phyloP scores from a whole-genome alignment of 2,888 invertebrate species.

The Chrysotoxum bicinctum region DNA sequence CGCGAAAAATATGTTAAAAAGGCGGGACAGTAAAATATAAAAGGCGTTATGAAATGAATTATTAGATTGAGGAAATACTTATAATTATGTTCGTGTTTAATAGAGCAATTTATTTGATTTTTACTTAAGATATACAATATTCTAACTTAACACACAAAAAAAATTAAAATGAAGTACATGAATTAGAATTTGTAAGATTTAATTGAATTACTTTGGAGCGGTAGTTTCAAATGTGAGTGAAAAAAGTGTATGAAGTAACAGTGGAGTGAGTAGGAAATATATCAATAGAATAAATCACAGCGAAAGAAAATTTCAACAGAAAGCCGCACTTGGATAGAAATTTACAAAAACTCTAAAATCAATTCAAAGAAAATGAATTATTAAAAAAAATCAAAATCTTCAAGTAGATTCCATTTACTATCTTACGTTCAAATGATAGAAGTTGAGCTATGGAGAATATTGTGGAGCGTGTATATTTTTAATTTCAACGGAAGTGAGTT shows the following conservation, averaged over 20 bases:
- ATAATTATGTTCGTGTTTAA: constrained; percentile 54
- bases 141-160: background rate
- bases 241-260: background rate
- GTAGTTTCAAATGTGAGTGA: background rate
- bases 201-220: constrained; percentile 1
- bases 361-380: no score
- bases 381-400: no score
- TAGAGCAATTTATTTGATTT: constrained; percentile 29
- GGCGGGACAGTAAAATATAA: constrained; percentile 29
- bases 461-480: no score
- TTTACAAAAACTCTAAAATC: no score
- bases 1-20: constrained; percentile 27
- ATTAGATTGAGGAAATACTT: constrained; percentile 52
- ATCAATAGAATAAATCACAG: no score
- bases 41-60: constrained; percentile 56
- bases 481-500: no score
- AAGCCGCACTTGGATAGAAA: no score
- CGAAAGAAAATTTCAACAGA: no score
- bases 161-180: background rate
- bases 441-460: no score
- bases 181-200: background rate
- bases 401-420: no score
- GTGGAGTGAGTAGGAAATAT: background rate
- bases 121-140: background rate
- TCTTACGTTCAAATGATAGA: no score